phyloP scores from a whole-genome alignment of 2,113 vertebrate genomes.

The Helogale parvula region DNA sequence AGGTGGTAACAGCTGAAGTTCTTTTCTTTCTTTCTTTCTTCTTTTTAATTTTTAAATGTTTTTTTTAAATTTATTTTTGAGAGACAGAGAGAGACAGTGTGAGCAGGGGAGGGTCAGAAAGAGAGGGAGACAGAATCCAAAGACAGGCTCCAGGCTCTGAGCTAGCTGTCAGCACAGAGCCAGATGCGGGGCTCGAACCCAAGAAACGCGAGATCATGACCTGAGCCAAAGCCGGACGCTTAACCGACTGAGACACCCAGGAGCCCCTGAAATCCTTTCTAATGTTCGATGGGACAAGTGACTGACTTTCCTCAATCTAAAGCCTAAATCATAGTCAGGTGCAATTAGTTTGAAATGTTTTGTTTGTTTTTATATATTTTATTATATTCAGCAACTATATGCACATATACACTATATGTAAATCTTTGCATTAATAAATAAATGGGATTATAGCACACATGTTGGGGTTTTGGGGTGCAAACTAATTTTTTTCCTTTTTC shows the following conservation, averaged over 20 bases:
- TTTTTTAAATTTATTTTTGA: too few species aligned
- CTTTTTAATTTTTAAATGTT: too few species aligned
- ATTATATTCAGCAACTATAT: constrained; percentile 20
- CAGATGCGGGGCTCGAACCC: too few species aligned
- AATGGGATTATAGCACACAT: background rate
- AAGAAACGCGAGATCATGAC: too few species aligned
- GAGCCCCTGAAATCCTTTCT: background rate
- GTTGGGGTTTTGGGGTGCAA: background rate
- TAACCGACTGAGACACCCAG: too few species aligned
- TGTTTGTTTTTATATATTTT: background rate
- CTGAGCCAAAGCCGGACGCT: too few species aligned
- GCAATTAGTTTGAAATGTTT: background rate
- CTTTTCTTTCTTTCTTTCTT: too few species aligned
- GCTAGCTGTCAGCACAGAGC: too few species aligned
- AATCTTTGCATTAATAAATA: constrained; percentile 20
- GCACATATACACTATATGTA: background rate
- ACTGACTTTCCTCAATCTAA: background rate
- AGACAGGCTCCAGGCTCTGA: too few species aligned
- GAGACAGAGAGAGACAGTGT: too few species aligned
- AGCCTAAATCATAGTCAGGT: background rate
- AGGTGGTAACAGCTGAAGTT: background rate
- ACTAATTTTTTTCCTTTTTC: background rate
- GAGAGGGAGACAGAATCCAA: too few species aligned
- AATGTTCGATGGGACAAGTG: background rate
- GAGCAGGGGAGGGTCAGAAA: too few species aligned